phyloP scores from a whole-genome alignment of 1,140 invertebrate species.

The Phymorhynchus buccinoides region DNA sequence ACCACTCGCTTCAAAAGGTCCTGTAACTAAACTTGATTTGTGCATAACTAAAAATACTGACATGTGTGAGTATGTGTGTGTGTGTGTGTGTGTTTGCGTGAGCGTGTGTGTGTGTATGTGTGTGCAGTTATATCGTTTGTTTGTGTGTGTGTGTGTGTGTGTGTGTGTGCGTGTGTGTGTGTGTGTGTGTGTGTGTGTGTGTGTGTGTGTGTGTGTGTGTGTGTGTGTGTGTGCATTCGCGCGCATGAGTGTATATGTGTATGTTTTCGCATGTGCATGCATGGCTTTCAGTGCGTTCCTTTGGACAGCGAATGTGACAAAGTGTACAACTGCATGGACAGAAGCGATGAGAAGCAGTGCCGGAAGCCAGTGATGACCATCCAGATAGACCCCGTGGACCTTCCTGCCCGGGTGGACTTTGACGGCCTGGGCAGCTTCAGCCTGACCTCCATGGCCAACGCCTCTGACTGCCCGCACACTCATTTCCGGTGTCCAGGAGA shows the following conservation, averaged over 20 bases:
- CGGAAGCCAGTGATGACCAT: too few relatives aligned
- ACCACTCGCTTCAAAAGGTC: too few relatives aligned
- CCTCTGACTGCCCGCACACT: constrained; percentile 12
- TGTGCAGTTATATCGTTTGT: too few relatives aligned
- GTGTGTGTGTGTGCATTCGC: background rate
- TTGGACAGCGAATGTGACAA: constrained; percentile 9
- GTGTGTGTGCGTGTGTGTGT: constrained; percentile 28
- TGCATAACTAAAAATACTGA: too few relatives aligned
- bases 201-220: constrained; percentile 26
- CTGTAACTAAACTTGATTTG: too few relatives aligned
- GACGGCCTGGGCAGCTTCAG: constrained; percentile 35
- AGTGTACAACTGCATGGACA: background rate
- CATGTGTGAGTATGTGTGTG: too few relatives aligned
- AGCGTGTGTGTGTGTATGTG: too few relatives aligned
- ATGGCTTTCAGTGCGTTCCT: background rate
- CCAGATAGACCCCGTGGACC: background rate
- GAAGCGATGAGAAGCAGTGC: background rate
- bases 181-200: constrained; percentile 24
- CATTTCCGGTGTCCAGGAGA: constrained; percentile 19
- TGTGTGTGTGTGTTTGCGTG: too few relatives aligned
- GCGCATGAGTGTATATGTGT: background rate
- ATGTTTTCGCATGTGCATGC: background rate
- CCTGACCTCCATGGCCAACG: background rate
- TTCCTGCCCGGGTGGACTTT: constrained; percentile 18
- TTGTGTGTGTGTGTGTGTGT: too few relatives aligned